phyloP scores from a whole-genome alignment of 2,797 vertebrate species.

The Eutrigla gurnardus region DNA sequence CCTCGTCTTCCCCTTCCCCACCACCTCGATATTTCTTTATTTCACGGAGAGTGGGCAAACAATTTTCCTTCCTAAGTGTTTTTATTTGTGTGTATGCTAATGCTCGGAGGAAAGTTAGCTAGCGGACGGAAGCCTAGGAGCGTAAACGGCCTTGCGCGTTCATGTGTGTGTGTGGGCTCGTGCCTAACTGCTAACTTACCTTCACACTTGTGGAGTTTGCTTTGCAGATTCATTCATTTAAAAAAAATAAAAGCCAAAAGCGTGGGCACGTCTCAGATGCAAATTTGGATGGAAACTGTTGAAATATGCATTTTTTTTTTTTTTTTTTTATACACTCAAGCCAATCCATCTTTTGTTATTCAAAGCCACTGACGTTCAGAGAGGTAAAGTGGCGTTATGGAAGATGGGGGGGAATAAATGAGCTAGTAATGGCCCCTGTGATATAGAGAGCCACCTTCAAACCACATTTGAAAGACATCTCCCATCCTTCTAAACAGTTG shows the following conservation, averaged over 20 bases:
- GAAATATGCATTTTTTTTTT: slow-evolving; percentile 70
- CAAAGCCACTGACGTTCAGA: slow-evolving; percentile 46
- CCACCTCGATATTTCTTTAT: background rate
- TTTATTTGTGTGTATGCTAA: slow-evolving; percentile 58
- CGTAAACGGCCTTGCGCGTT: background rate
- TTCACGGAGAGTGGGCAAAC: slow-evolving; percentile 28
- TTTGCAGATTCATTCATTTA: slow-evolving; percentile 11
- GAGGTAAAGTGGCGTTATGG: slow-evolving; percentile 63
- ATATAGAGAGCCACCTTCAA: slow-evolving; percentile 77
- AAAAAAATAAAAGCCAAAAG: background rate
- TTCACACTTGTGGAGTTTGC: slow-evolving; percentile 31
- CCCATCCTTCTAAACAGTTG: slow-evolving; percentile 79
- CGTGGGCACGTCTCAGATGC: slow-evolving; percentile 53
- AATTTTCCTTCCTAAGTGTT: slow-evolving; percentile 34
- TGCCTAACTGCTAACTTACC: slow-evolving; percentile 9
- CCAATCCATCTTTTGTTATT: slow-evolving; percentile 64
- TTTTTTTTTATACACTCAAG: slow-evolving; percentile 29
- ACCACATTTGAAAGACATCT: slow-evolving; percentile 74
- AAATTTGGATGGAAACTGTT: slow-evolving; percentile 60
- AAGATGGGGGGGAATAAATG: slow-evolving; percentile 64
- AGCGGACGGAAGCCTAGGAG: background rate
- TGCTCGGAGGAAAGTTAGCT: slow-evolving; percentile 27
- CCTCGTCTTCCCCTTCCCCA: background rate
- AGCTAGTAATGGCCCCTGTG: slow-evolving; percentile 70
- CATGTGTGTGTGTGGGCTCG: slow-evolving; percentile 24